Conservation (phyloP, 2,113 vertebrate genomes). For the Ardeotis arabs region DNA sequence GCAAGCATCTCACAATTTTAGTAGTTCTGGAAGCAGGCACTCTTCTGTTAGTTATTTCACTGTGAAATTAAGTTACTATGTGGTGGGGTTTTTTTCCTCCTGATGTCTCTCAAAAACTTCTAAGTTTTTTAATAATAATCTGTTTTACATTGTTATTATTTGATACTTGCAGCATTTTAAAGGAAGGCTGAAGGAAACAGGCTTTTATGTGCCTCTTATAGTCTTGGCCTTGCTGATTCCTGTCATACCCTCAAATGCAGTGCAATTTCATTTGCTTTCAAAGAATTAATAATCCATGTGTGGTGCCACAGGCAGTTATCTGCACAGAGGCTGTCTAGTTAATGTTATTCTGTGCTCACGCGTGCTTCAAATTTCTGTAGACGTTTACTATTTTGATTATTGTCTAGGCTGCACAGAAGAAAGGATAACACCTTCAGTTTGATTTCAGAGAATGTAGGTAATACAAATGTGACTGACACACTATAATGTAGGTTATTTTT, state of each 20-base stretch:
- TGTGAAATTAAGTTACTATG: neutral
- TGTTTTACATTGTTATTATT: neutral
- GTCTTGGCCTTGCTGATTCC: neutral
- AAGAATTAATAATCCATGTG: neutral
- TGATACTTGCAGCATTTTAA: neutral
- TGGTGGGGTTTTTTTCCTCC: neutral
- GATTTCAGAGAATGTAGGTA: neutral
- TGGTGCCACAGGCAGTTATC: neutral
- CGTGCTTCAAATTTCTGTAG: neutral
- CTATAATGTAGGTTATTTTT: neutral
- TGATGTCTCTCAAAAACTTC: neutral
- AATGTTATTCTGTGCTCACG: neutral
- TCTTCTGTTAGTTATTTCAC: neutral
- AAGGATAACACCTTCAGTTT: constrained; percentile 9
- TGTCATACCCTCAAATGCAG: neutral
- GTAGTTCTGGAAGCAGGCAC: neutral
- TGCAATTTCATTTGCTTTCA: neutral
- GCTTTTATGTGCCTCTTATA: neutral
- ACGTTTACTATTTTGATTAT: neutral
- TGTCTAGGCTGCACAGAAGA: neutral
- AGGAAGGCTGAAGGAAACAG: neutral
- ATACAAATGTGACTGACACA: neutral
- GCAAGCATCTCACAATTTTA: neutral
- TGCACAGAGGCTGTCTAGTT: neutral
- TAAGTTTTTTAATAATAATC: neutral